Evolutionary conservation across 2,113 vertebrate species (phyloP).

Genomic region (Stictonetta naevosa): DNA sequence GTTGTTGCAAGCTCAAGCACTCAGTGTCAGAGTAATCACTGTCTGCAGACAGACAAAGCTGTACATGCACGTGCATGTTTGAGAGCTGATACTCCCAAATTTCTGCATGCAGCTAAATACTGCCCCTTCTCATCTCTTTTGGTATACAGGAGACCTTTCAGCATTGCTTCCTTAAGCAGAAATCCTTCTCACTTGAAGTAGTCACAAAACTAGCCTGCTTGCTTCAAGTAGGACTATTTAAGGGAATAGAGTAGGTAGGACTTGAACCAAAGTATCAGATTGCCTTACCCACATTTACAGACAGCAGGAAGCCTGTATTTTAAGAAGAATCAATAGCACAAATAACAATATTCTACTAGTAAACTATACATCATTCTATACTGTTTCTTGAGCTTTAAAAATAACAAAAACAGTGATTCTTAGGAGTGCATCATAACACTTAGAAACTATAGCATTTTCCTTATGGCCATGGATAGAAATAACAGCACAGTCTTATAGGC

Average conservation of each 20-base stretch:
- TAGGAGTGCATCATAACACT: not conserved
- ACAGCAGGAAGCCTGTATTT: not conserved
- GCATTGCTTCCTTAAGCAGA: not conserved
- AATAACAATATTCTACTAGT: not conserved
- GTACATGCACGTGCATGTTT: too few relatives aligned
- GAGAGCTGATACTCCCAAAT: not conserved
- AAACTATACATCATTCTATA: not conserved
- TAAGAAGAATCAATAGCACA: not conserved
- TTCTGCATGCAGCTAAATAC: not conserved
- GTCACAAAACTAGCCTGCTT: not conserved
- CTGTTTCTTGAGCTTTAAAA: not conserved
- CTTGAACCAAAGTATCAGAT: not conserved
- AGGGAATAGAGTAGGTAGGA: not conserved
- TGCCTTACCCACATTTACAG: not conserved
- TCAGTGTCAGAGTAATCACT: not conserved
- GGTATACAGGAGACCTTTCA: not conserved
- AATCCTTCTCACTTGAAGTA: not conserved
- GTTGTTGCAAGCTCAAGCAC: not conserved
- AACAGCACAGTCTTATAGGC: not conserved
- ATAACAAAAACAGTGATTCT: not conserved
- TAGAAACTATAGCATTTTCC: not conserved
- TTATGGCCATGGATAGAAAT: constrained; percentile 2
- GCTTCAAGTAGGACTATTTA: not conserved
- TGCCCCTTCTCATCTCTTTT: not conserved
- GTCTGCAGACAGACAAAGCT: too few relatives aligned